Base-by-base conservation (phyloP, 2,888 invertebrate genomes). In the Drosophila kuntzei region DNA sequence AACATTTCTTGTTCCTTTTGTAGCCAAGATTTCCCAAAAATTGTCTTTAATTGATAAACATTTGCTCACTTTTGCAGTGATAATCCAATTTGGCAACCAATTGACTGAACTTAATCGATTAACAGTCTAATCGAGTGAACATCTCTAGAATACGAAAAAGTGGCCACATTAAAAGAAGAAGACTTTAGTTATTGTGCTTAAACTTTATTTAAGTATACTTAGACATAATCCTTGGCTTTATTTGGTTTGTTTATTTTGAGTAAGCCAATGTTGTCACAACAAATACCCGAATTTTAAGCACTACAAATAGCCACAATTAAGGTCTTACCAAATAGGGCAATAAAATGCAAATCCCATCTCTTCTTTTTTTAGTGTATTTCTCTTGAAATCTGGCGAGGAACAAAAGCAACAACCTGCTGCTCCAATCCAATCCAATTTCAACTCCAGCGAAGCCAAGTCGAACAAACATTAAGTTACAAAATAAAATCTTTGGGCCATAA, bases 381-480 rank as follows among this genome's bases (percentile, higher is more conserved):
- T 39, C 18, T 51, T 41, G 71, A 77, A 77, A 66, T 46, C 49
- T 41, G 44, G 50, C 9, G 43, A 41, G 20, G 7, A 12, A 41
- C 20, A n/a, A 41, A 12, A 27, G 55, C 76, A 62, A 63, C 71
- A 83, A 83, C 82, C 82, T 82, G 89, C 89, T 83, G 82, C 80
- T 79, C 22, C 53, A 54, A 67, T 41, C 59, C 55, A 67, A 68
- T 76, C 76, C 64, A 55, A 49, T 60, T 29, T 41, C 53, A 61
- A 51, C 34, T 49, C 43, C 43, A 36, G 29, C 34, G 60, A 62
- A 75, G 63, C 65, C 71, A 60, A 79, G 81, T 71, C 59, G 73
- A 86, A 71, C 84, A 88, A 83, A 86, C 83, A 88, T 83, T 83
- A 88, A 86, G 83, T 83, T 72, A 88, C 87, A 86, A 88, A 86